phyloP scores from a whole-genome alignment of 1,140 invertebrate genomes.

The Sarcophaga bullata region DNA sequence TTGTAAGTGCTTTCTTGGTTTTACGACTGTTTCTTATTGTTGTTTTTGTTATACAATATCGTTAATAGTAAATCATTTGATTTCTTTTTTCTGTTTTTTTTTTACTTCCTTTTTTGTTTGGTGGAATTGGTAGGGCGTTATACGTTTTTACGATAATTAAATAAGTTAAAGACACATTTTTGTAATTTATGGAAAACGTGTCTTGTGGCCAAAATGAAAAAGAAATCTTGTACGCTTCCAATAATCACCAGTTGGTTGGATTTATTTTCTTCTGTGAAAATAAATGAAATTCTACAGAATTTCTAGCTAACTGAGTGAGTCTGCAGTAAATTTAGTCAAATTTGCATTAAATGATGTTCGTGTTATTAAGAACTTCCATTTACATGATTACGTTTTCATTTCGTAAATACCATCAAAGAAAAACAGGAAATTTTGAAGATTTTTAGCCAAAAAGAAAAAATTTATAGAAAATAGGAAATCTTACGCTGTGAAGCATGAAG shows the following conservation, averaged over 20 bases:
- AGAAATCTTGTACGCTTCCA: background rate
- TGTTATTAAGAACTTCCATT: background rate
- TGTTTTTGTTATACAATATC: slow-evolving; percentile 10
- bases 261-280: background rate
- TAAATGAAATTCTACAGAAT: background rate
- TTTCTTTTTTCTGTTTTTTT: background rate
- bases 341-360: background rate
- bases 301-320: background rate
- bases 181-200: background rate
- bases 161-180: slow-evolving; percentile 30
- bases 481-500: no score
- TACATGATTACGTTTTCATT: background rate
- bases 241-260: background rate
- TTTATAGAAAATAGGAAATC: no score
- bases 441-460: no score
- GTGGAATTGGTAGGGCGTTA: background rate
- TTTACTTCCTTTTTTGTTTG: background rate
- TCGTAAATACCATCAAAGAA: background rate
- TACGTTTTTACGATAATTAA: slow-evolving; percentile 34
- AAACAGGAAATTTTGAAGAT: no score
- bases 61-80: slow-evolving; percentile 39
- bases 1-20: background rate
- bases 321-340: background rate
- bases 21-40: slow-evolving; percentile 36
- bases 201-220: background rate